Percentiles rank a stretch among this genome's conserved stretches.
These are phyloP conservation scores for Lycaon pictus DNA, from an alignment of 2,113 vertebrate species.

Conservation along the genomic window DNA sequence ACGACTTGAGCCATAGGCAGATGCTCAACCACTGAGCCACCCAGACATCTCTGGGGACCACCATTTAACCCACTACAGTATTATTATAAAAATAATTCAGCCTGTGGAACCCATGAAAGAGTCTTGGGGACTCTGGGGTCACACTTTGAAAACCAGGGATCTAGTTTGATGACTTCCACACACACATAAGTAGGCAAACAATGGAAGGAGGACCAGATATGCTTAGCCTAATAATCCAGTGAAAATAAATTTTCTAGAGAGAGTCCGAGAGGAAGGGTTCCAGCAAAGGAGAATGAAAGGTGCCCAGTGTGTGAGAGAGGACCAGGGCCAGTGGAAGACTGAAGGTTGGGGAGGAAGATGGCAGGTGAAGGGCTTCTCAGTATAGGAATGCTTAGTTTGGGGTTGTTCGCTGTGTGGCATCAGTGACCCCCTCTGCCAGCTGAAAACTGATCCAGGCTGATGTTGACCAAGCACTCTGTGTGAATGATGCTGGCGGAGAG, in stretches of 20 bases:
- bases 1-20: no score
- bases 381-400: background rate
- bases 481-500: background rate
- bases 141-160: background rate
- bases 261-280: background rate
- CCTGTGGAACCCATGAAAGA: background rate
- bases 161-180: background rate
- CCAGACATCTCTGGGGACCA: background rate
- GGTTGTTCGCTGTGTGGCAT: background rate
- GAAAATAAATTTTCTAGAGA: background rate
- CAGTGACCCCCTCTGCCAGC: no score
- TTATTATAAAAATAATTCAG: slow-evolving; percentile 1
- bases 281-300: background rate
- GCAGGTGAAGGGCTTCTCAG: background rate
- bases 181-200: background rate
- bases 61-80: background rate
- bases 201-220: background rate
- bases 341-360: background rate
- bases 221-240: background rate
- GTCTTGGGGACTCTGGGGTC: background rate
- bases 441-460: background rate
- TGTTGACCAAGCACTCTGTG: background rate
- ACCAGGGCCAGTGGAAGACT: background rate
- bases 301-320: background rate
- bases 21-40: no score